Evolutionary conservation across 2,888 invertebrate genomes (phyloP), one percentile per base, ranked within the genome.

Genomic region (Aleiodes alternator): DNA sequence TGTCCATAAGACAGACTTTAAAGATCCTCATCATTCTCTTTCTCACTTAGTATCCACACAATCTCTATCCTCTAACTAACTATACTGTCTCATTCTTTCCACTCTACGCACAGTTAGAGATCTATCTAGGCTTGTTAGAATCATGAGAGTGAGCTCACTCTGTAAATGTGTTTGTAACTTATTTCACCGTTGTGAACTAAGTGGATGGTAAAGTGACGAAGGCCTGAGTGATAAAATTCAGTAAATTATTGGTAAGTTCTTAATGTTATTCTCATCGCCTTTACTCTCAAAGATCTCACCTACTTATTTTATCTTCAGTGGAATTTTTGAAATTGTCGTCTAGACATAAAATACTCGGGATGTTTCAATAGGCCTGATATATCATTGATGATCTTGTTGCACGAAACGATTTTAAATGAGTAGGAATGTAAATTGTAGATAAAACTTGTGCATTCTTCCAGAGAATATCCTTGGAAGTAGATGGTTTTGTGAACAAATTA

Each of bases 131-230:
- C 61, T 61, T 34, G 61, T 61, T 61, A 61, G 61, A 61, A 38
- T 61, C 61, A 9, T n/a, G 31, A 61, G n/a, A 8, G 16, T 23
- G 23, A 23, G 23, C 23, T 23, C 4, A 43, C 43, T 43, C 43
- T 43, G 43, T 38, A 38, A 38, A 61, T 61, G 61, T 61, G 61
- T 61, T 68, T 69, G 68, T 55, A 69, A 72, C 72, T 77, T 76
- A 43, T 43, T 9, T 43, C 43, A 43, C 72, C 57, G 61, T 56
- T 34, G 66, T 38, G 14, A 61, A 75, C 74, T 53, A 79, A 80
- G 78, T 80, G 69, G 78, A 78, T 78, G 77, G 75, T 77, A 77
- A 76, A 73, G 79, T 80, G 79, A 80, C 78, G 43, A 78, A 77
- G 73, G 76, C 29, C 48, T 73, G 78, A 79, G 43, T 43, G 80